Conservation (phyloP, 1,140 invertebrate genomes). For the Penaeus chinensis region DNA sequence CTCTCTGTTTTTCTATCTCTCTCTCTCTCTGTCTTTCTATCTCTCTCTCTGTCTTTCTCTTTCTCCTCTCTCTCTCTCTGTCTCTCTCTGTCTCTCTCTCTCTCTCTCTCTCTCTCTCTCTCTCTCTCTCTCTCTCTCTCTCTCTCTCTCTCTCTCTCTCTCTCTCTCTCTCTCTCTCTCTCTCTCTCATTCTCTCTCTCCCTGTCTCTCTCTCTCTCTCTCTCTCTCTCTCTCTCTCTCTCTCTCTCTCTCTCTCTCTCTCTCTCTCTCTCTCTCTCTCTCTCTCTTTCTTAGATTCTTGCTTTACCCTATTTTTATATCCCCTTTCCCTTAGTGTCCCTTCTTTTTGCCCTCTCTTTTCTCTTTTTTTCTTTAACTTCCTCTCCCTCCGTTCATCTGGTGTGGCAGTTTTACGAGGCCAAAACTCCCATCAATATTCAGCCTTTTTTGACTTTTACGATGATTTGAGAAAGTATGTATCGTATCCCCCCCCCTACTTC, state of each 20-base stretch:
- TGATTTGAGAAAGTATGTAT: too few species aligned
- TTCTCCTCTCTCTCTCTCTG: background rate
- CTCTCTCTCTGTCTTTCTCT: background rate
- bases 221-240: background rate
- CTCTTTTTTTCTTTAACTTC: background rate
- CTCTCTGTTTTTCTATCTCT: background rate
- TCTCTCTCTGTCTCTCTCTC: background rate
- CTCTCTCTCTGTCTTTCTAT: background rate
- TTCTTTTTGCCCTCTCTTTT: background rate
- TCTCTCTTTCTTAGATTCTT: too few species aligned
- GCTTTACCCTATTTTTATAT: background rate
- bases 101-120: background rate
- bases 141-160: background rate
- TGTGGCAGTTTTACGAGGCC: background rate
- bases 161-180: background rate
- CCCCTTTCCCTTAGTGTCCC: background rate
- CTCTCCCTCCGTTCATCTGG: background rate
- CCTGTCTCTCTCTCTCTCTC: background rate
- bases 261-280: background rate
- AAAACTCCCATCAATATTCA: too few species aligned
- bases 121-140: background rate
- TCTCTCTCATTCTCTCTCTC: background rate
- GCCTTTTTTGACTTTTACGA: too few species aligned
- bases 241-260: constrained; percentile 10
- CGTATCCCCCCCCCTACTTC: too few species aligned